Conservation (phyloP, 2,797 vertebrate species). For the Menidia menidia region DNA sequence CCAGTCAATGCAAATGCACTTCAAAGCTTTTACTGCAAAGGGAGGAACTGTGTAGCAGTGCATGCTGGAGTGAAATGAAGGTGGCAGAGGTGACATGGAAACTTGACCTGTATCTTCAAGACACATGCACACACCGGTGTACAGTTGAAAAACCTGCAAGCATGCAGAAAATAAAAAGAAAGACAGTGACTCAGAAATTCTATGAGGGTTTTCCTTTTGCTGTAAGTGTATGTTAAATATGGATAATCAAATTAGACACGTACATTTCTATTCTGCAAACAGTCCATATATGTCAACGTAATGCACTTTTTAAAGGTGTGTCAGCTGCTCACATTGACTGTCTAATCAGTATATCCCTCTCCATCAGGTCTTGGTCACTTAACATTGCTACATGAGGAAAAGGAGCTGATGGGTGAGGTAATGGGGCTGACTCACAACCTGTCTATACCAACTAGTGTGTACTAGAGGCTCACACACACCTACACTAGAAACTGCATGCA, state of each 20-base stretch:
- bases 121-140: slow-evolving; percentile 25
- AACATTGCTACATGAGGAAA: slow-evolving; percentile 73
- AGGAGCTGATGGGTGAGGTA: slow-evolving; percentile 74
- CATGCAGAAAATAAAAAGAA: not conserved
- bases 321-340: slow-evolving; percentile 60
- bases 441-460: slow-evolving; percentile 46
- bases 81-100: slow-evolving; percentile 41
- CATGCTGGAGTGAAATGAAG: slow-evolving; percentile 29
- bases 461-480: slow-evolving; percentile 12
- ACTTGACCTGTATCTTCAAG: slow-evolving; percentile 54
- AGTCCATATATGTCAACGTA: slow-evolving; percentile 53
- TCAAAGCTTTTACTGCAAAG: slow-evolving; percentile 63
- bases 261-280: slow-evolving; percentile 54
- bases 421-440: slow-evolving; percentile 72
- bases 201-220: not conserved
- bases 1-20: slow-evolving; percentile 68
- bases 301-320: slow-evolving; percentile 59
- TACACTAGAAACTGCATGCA: slow-evolving; percentile 38
- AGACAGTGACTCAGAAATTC: slow-evolving; percentile 4
- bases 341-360: slow-evolving; percentile 61
- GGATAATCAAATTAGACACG: slow-evolving; percentile 54
- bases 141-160: slow-evolving; percentile 13
- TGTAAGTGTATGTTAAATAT: slow-evolving; percentile 8
- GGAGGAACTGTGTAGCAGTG: slow-evolving; percentile 42
- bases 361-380: slow-evolving; percentile 81